Conservation (phyloP, 2,797 vertebrate genomes). For the Silurus lanzhouensis region DNA sequence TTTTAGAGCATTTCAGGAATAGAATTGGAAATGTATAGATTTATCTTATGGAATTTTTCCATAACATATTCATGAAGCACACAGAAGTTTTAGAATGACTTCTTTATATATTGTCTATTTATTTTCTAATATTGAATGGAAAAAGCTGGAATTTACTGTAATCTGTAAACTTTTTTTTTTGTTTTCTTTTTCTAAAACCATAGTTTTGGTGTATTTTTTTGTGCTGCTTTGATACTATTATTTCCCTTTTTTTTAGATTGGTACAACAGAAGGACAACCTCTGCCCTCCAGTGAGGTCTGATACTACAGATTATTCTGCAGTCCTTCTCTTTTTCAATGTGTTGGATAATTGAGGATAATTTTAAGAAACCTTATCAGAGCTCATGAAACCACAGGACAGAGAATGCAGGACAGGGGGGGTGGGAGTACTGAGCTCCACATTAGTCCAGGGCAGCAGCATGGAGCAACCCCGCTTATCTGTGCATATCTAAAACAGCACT, state of each 20-base stretch:
- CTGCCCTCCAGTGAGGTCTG: slow-evolving; percentile 29
- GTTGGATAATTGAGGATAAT: slow-evolving; percentile 49
- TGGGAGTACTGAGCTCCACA: slow-evolving; percentile 36
- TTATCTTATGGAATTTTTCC: not conserved
- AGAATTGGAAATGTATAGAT: not conserved
- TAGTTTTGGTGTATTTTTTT: slow-evolving; percentile 12
- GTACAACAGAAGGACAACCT: slow-evolving; percentile 6
- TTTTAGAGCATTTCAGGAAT: not conserved
- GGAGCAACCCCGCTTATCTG: slow-evolving; percentile 63
- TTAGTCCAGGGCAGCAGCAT: slow-evolving; percentile 37
- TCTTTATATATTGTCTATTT: not conserved
- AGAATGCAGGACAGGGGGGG: slow-evolving; percentile 6
- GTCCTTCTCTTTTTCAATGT: slow-evolving; percentile 32
- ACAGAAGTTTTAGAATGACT: not conserved
- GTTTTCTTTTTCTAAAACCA: not conserved
- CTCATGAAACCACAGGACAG: slow-evolving; percentile 29
- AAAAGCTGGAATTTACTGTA: not conserved
- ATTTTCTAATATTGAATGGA: not conserved
- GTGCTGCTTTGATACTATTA: slow-evolving; percentile 11
- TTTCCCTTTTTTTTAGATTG: not conserved
- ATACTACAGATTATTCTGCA: slow-evolving; percentile 44
- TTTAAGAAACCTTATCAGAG: slow-evolving; percentile 52
- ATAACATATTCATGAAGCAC: no score
- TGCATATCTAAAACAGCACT: slow-evolving; percentile 58
- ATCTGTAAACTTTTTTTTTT: slow-evolving; percentile 6